Conservation (phyloP, 2,888 invertebrate species). For the Iselma pallidipennis region DNA sequence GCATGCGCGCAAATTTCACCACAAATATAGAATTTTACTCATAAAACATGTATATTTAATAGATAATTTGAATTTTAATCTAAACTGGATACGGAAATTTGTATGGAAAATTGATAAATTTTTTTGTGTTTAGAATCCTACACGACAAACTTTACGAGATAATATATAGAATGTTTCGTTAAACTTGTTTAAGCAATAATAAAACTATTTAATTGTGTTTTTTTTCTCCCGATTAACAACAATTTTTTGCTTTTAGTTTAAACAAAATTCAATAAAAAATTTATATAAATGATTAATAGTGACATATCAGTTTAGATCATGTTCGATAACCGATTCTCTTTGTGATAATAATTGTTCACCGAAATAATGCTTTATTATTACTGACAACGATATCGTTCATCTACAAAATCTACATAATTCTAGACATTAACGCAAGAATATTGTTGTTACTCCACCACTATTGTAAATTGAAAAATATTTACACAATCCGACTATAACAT, state of each 20-base stretch:
- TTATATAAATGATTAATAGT: too few relatives aligned
- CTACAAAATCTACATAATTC: neutral
- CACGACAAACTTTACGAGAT: too few relatives aligned
- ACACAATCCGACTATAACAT: neutral
- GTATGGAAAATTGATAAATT: too few relatives aligned
- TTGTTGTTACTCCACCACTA: neutral
- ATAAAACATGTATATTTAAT: neutral
- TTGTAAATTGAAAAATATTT: neutral
- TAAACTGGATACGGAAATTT: too few relatives aligned
- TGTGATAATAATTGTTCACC: neutral
- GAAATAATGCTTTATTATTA: neutral
- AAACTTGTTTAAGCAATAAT: too few relatives aligned
- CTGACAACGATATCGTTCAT: neutral
- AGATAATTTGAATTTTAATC: neutral
- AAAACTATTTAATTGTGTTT: too few relatives aligned
- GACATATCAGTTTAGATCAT: neutral
- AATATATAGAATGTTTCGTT: too few relatives aligned
- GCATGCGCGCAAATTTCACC: constrained; percentile 1
- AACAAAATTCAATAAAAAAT: too few relatives aligned
- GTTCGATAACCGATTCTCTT: neutral
- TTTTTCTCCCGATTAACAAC: too few relatives aligned
- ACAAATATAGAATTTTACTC: too few relatives aligned
- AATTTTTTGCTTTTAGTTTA: too few relatives aligned
- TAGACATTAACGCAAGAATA: neutral
- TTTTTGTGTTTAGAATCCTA: too few relatives aligned